These are phyloP conservation scores for Regulus satrapa DNA, from an alignment of 2,113 vertebrate genomes.

Conservation along the genomic window DNA sequence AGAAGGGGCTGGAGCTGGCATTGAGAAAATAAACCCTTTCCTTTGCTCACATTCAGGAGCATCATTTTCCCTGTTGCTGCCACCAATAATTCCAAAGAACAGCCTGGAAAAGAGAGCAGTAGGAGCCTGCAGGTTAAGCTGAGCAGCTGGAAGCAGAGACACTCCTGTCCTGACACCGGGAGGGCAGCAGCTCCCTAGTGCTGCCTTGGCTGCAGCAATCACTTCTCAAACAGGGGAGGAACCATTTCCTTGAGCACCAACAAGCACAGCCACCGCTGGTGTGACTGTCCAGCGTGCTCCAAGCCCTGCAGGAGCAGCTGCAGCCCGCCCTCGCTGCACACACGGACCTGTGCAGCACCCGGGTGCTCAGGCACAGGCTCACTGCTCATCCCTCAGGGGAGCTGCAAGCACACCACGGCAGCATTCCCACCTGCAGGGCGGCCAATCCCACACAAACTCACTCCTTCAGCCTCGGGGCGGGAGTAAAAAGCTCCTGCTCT, in stretches of 20 bases:
- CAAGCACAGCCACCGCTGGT: not conserved
- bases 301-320: not conserved
- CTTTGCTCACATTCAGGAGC: not conserved
- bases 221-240: not conserved
- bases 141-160: not conserved
- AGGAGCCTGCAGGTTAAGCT: not conserved
- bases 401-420: rapidly evolving
- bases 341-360: rapidly evolving
- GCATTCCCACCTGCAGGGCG: not conserved
- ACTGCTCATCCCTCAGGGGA: rapidly evolving
- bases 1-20: not conserved
- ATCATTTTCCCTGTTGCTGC: not conserved
- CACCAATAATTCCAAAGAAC: not conserved
- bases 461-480: rapidly evolving
- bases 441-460: not conserved
- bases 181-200: not conserved
- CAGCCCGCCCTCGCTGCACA: rapidly evolving
- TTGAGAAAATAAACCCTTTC: not conserved
- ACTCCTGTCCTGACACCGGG: not conserved
- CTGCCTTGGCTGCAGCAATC: not conserved
- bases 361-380: not conserved
- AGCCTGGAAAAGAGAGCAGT: not conserved
- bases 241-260: rapidly evolving
- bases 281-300: not conserved
- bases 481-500: not conserved